Conservation (phyloP, 2,797 vertebrate genomes). For the Alauda arvensis region DNA sequence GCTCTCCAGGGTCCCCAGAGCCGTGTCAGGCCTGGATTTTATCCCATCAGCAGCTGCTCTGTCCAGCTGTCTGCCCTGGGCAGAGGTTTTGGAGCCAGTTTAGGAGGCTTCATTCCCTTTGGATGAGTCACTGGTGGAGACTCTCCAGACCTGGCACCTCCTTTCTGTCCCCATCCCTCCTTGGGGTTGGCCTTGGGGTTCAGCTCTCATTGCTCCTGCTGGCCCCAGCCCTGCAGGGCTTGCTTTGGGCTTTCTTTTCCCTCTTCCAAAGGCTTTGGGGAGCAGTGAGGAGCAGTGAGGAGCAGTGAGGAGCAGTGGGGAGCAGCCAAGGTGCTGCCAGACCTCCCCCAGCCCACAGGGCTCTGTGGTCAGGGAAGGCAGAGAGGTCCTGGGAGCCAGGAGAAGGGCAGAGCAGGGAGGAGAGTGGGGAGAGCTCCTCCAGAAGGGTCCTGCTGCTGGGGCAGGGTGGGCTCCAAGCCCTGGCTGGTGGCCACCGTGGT, state of each 20-base stretch:
- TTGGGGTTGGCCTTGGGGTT: background rate
- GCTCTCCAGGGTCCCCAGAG: background rate
- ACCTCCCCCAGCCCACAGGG: background rate
- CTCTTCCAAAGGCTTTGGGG: background rate
- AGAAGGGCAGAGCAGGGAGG: background rate
- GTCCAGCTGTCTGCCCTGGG: accelerated
- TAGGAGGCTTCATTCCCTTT: background rate
- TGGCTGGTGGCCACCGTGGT: background rate
- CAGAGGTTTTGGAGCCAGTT: accelerated
- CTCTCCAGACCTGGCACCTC: background rate
- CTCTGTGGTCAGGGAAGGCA: accelerated
- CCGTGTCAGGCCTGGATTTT: accelerated
- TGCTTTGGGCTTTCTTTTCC: background rate
- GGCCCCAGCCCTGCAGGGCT: background rate
- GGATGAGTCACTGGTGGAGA: background rate
- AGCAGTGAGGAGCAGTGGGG: background rate
- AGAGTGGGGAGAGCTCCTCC: background rate
- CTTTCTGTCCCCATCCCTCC: background rate
- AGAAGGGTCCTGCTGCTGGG: background rate
- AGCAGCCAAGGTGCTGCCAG: background rate
- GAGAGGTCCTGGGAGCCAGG: background rate
- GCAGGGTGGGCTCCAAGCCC: background rate
- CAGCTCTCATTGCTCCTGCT: accelerated
- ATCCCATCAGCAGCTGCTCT: accelerated
- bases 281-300: background rate